Evolutionary conservation across 2,888 invertebrate species (phyloP).

Genomic region (Cyclophora punctaria): DNA sequence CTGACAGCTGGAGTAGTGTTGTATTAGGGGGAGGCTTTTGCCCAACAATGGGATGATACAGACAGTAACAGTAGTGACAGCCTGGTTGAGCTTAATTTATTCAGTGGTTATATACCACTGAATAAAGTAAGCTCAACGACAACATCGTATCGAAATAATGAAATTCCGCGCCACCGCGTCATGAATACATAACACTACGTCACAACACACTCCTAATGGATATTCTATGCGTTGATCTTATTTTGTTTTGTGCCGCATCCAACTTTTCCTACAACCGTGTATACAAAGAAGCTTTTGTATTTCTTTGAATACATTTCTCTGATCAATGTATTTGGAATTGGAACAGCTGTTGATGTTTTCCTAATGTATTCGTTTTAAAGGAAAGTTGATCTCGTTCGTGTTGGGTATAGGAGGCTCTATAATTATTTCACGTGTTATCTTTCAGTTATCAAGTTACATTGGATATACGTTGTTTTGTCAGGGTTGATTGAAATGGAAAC

Average conservation of each 20-base stretch:
- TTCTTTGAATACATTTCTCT: not conserved
- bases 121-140: too few species aligned
- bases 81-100: too few species aligned
- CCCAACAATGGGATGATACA: too few species aligned
- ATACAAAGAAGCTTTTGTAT: not conserved
- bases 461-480: too few species aligned
- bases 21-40: too few species aligned
- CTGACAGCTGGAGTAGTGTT: too few species aligned
- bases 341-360: not conserved
- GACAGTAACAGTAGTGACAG: too few species aligned
- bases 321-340: not conserved
- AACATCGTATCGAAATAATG: constrained; percentile 24
- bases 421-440: too few species aligned
- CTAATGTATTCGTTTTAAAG: constrained; percentile 3
- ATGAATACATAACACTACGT: constrained; percentile 38
- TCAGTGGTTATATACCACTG: too few species aligned
- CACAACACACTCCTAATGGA: constrained; percentile 22
- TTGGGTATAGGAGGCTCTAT: too few species aligned
- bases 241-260: constrained; percentile 1
- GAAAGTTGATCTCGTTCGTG: not conserved
- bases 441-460: too few species aligned
- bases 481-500: too few species aligned
- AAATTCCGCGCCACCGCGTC: constrained; percentile 30
- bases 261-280: not conserved
- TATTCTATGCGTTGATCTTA: constrained; percentile 9